A percentile compares a stretch with the other conserved stretches of the same genome.
Evolutionary conservation across 2,888 invertebrate species (phyloP).

Genomic region (Alentia gelatinosa): DNA sequence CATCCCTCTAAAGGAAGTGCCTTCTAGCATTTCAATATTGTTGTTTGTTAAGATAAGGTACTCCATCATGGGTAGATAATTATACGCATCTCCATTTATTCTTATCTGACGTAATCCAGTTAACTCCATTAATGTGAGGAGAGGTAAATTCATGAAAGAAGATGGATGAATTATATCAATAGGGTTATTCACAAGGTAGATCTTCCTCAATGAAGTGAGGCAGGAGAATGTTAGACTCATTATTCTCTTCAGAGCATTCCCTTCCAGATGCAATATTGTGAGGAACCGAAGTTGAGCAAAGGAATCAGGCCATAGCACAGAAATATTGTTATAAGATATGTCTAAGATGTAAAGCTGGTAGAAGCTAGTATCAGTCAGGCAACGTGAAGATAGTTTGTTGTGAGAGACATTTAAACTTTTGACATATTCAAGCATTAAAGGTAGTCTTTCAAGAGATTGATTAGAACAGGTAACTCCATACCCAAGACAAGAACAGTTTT

Average conservation of each 20-base stretch:
- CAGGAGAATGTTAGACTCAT: neutral
- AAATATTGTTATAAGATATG: neutral
- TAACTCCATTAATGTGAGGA: neutral
- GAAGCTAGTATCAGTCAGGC: neutral
- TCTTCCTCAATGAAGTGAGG: neutral
- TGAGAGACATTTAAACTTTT: neutral
- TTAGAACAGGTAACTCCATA: neutral
- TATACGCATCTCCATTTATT: neutral
- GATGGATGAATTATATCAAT: neutral
- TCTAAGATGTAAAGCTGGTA: neutral
- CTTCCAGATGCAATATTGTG: neutral
- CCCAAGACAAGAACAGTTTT: neutral
- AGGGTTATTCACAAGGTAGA: neutral
- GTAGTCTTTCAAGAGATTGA: neutral
- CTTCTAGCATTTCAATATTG: neutral
- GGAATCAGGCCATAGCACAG: neutral
- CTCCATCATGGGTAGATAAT: neutral
- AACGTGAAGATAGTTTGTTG: neutral
- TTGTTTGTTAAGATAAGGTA: neutral
- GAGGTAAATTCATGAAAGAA: neutral
- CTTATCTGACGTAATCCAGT: neutral
- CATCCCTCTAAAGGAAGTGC: neutral
- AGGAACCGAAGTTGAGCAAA: neutral
- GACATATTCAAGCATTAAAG: neutral
- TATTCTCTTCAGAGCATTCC: neutral